A percentile compares a stretch with the other conserved stretches of the same genome.
Evolutionary conservation across 1,140 invertebrate species (phyloP).

Genomic region (Drosophila kohkoa): DNA sequence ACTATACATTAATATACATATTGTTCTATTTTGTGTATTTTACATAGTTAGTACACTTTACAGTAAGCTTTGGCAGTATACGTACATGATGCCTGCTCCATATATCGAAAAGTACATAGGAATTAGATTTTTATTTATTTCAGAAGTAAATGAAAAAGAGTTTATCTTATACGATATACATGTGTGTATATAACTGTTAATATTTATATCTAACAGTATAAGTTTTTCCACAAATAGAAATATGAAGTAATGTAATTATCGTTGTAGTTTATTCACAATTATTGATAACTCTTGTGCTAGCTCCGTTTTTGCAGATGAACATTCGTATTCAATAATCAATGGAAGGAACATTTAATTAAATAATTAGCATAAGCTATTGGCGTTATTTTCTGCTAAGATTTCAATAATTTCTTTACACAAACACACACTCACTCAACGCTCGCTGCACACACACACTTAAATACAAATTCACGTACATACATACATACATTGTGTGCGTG

Average conservation of each 20-base stretch:
- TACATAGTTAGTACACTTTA: constrained; percentile 34
- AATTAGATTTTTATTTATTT: constrained; percentile 17
- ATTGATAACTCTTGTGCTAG: constrained; percentile 31
- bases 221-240: constrained; percentile 9
- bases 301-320: constrained; percentile 33
- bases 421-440: constrained; percentile 23
- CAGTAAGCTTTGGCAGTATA: constrained; percentile 2
- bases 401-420: constrained; percentile 27
- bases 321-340: constrained; percentile 21
- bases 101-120: constrained; percentile 28
- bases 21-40: constrained; percentile 16
- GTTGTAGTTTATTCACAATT: constrained; percentile 63
- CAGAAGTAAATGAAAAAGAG: constrained; percentile 7
- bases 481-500: background rate
- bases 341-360: constrained; percentile 64
- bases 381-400: constrained; percentile 16
- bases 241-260: constrained; percentile 33
- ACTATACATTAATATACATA: constrained; percentile 26
- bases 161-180: constrained; percentile 7
- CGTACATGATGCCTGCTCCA: constrained; percentile 1
- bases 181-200: too few species aligned
- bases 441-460: constrained; percentile 10
- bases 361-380: constrained; percentile 54
- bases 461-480: constrained; percentile 6
- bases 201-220: background rate